Evolutionary conservation across 2,888 invertebrate genomes (phyloP), one percentile per base, ranked within the genome.

Genomic region (Lacanobia oleracea): DNA sequence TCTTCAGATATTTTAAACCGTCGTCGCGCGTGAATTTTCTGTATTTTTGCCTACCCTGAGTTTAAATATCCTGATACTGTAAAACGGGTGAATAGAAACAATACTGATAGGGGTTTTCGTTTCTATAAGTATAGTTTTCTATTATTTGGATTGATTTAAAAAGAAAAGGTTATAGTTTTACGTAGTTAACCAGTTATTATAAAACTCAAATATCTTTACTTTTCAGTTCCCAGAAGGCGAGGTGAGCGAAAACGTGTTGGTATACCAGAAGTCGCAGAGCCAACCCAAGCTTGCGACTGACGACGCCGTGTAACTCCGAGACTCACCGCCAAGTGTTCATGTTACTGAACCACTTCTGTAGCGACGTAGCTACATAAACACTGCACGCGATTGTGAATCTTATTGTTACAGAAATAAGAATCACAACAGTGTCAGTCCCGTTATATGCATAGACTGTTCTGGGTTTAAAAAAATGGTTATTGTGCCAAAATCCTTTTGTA

Each of bases 161-260:
- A 27, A 27, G 27, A 27, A 27, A 27, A 27, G 27, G 1, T 33
- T 33, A 6, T 33, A 2, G 33, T 33, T 3, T 33, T 9, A 43
- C 0, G 1, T 43, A 43, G 9, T 10, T 10, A 8, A 9, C 50
- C 21, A 21, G 9, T 51, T 2, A 48, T 7, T 18, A 63, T 37
- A n/a, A 18, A 37, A n/a, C 1, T 53, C 1, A 21, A 21, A 43
- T 51, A n/a, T 64, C 2, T 72, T 51, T 64, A 18, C 10, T 79
- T 67, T 71, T 54, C 90, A 96, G 95, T 94, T 93, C 81, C 95
- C 95, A 0, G 92, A 93, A 88, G 95, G 94, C 60, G 95, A 95
- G 74, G 94, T 95, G 0, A 90, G 95, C 0, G 91, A 93, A 78
- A 94, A 91, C 0, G 90, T 96, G 27, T 86, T 95, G n/a, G 90